phyloP scores from a whole-genome alignment of 2,113 vertebrate species.

The Chaetorhynchus papuensis region DNA sequence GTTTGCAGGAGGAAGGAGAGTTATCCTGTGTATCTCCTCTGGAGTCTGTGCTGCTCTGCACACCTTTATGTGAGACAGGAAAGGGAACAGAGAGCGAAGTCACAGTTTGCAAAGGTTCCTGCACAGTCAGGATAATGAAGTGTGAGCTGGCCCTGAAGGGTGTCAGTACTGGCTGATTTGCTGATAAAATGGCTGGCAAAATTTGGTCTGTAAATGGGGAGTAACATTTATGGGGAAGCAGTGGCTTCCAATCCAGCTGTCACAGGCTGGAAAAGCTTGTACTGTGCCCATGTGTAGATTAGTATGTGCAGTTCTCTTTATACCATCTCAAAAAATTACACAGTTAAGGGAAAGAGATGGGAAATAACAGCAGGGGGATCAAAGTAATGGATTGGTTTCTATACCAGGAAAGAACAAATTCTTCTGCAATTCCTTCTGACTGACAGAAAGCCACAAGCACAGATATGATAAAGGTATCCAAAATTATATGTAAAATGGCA shows the following conservation, averaged over 20 bases:
- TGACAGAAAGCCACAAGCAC: background rate
- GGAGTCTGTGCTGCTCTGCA: background rate
- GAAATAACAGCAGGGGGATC: background rate
- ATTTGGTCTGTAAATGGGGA: background rate
- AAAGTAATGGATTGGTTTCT: background rate
- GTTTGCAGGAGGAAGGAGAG: background rate
- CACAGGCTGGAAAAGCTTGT: background rate
- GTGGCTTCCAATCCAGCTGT: background rate
- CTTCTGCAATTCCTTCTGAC: background rate
- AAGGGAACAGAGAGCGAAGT: rapidly evolving
- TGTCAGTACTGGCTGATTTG: background rate
- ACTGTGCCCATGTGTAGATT: background rate
- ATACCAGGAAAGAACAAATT: background rate
- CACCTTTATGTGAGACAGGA: background rate
- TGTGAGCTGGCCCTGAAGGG: background rate
- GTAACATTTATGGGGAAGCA: background rate
- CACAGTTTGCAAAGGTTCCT: background rate
- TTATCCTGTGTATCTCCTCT: background rate
- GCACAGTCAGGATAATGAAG: background rate
- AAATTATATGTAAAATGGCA: background rate
- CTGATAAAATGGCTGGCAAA: background rate
- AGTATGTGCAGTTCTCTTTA: background rate
- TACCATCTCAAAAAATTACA: background rate
- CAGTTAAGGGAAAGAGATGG: background rate
- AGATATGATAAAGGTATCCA: background rate